These are phyloP conservation scores for Phoenicopterus ruber DNA, from an alignment of 2,113 vertebrate genomes.

Conservation along the genomic window DNA sequence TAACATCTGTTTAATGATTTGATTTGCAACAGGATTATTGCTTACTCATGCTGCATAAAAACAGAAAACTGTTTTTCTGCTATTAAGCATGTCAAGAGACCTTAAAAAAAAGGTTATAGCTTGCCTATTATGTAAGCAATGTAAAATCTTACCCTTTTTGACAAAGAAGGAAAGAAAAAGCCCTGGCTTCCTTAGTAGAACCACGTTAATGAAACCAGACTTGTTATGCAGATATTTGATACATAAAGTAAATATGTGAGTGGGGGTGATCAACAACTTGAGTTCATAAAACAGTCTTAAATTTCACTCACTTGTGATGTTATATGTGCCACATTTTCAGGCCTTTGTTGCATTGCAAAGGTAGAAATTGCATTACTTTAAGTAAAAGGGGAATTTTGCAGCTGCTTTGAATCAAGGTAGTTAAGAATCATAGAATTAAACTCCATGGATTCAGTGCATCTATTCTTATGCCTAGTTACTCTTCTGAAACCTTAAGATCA, in stretches of 20 bases:
- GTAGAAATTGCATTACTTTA: background rate
- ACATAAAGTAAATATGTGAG: background rate
- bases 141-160: background rate
- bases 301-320: background rate
- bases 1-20: background rate
- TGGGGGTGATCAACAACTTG: background rate
- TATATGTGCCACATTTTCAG: background rate
- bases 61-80: background rate
- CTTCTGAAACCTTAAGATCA: background rate
- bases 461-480: background rate
- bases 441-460: background rate
- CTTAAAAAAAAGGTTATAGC: background rate
- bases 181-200: background rate
- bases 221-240: background rate
- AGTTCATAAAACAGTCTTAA: background rate
- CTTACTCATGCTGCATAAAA: conserved; percentile 3
- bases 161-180: background rate
- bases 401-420: background rate
- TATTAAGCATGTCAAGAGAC: background rate
- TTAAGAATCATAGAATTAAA: background rate
- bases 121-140: background rate
- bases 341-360: background rate
- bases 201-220: background rate
- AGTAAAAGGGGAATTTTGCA: background rate
- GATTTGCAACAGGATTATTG: conserved; percentile 34